Percentiles rank a stretch among this genome's conserved stretches.
Evolutionary conservation across 2,797 vertebrate species (phyloP).

Genomic region (Molossus alvarezi): DNA sequence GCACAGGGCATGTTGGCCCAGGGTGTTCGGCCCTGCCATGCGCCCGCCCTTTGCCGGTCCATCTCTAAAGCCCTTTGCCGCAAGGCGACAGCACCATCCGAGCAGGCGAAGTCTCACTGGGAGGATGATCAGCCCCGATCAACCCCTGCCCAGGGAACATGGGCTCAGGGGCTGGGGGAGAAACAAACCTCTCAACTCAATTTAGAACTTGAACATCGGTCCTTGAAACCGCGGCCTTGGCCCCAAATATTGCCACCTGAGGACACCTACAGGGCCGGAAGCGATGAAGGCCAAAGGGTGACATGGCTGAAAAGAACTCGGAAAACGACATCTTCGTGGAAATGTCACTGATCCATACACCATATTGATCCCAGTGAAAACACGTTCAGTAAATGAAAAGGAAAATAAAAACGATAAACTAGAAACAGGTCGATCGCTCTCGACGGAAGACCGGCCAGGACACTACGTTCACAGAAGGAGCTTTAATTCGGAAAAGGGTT

Average conservation of each 20-base stretch:
- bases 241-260: rapidly evolving
- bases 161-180: too few species aligned
- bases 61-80: neutral
- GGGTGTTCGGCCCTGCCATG: neutral
- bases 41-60: neutral
- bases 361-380: neutral
- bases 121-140: neutral
- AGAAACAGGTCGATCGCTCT: neutral
- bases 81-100: rapidly evolving
- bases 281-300: rapidly evolving
- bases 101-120: neutral
- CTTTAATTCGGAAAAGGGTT: neutral
- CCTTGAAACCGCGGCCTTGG: neutral
- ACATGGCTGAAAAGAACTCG: rapidly evolving
- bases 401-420: neutral
- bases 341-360: rapidly evolving
- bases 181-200: neutral
- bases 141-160: neutral
- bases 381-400: neutral
- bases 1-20: neutral
- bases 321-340: neutral
- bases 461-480: rapidly evolving
- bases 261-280: neutral
- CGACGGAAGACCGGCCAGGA: neutral
- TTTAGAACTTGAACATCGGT: neutral